Base-by-base conservation (phyloP, 1,140 invertebrate species). In the Aphelinus atriplicis region DNA sequence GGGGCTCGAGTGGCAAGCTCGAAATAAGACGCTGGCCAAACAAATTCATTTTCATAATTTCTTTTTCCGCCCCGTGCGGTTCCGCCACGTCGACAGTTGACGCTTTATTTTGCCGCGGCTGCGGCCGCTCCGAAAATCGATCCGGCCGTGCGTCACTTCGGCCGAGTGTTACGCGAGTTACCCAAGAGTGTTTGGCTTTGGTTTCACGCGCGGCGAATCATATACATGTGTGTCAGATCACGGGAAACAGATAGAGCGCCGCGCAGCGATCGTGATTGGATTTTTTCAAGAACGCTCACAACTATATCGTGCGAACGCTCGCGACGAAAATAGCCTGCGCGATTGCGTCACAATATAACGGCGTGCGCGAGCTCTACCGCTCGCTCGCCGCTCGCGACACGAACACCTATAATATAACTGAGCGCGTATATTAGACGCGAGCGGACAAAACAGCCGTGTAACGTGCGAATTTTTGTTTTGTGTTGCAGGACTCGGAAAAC, bases 401-500 rank as follows among this genome's bases (percentile, higher is more conserved):
- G 26, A 26, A 26, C 26, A 26, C 26, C 26, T 26, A 26, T 26
- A 26, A 26, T 26, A 26, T 26, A 26, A 26, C 26, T 26, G 26
- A 26, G 26, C 26, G 26, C 26, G 26, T 26, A 26, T 26, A 26
- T 26, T 26, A 26, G 26, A 26, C 26, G 26, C 26, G 26, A 26
- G 26, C 26, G 26, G 26, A 26, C 26, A 26, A 26, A 0, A 0
- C 26, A 26, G 26, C 51, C 6, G 26, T 3, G 26, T 62, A 62
- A 71, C 1, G 48, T 43, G n/a, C 3, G 53, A 26, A 10, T 51
- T 47, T 53, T 65, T 57, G 26, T 66, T 68, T 76, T 79, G 66
- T 83, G 80, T 78, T 88, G 86, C 87, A 93, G 92, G 90, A 92
- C 86, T 88, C 89, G 83, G 90, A 92, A 84, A 93, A 93, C 78